Base-by-base conservation (phyloP, 1,140 invertebrate genomes). In the Diploscapter pachys region DNA sequence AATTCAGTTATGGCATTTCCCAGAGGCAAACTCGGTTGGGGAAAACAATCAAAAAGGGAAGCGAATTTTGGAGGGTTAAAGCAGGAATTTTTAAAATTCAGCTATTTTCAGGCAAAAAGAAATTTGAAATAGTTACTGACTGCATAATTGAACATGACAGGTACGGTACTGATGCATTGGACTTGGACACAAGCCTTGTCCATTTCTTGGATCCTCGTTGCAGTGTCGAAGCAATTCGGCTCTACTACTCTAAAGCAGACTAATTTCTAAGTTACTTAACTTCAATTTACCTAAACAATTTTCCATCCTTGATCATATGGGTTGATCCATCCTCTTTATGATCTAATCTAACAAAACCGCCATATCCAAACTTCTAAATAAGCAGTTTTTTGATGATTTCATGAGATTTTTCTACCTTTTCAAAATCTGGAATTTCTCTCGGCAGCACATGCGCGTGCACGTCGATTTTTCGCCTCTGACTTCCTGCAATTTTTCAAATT, bases 121-220 rank as follows among this genome's bases (percentile, higher is more conserved):
- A 8, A 72, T n/a, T 5, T 5, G 65, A 8, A n/a, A 8, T 4
- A 48, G 3, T 50, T 74, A 81, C 82, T 81, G 82, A 89, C 89
- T 89, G 89, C 90, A 81, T 90, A 90, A 76, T 85, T 89, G 81
- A 90, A 90, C 89, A 90, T 90, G 9, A 90, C 90, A 9, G 90
- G 90, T 3, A 90, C 90, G 2, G 90, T 90, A n/a, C 90, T 90
- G 56, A 90, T 82, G 4, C 88, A 89, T 81, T 90, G 90, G 0
- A 89, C 87, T 67, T 85, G 83, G 4, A 90, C 89, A 71, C 88
- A 86, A 85, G 75, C 57, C 48, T 80, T 74, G 76, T 90, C 84
- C 88, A 89, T 89, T 48, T 89, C 88, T 49, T 63, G 56, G 31
- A 89, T 76, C 55, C 88, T 77, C 3, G 81, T 81, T 64, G 87